Evolutionary conservation across 1,140 invertebrate genomes (phyloP).

Genomic region (Scaptomyza montana): DNA sequence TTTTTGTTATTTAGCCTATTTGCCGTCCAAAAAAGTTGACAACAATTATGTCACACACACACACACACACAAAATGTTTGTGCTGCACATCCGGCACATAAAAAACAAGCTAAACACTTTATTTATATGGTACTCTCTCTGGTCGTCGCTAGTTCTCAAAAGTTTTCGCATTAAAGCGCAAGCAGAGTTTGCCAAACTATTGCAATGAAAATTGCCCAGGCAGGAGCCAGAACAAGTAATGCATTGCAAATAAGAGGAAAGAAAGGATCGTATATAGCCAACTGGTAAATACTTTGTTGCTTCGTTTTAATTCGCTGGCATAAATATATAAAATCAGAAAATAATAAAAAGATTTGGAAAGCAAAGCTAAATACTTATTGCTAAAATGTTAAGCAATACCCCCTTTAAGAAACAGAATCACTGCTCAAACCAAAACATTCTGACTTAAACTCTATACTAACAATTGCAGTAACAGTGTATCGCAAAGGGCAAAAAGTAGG

Average conservation of each 20-base stretch:
- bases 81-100: conserved; percentile 43
- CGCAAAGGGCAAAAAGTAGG: conserved; percentile 10
- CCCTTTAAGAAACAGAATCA: no score
- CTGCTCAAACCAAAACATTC: no score
- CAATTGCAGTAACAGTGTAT: neutral
- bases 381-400: no score
- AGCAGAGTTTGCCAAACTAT: conserved; percentile 69
- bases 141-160: conserved; percentile 69
- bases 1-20: conserved; percentile 25
- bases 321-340: no score
- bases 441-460: no score
- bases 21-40: conserved; percentile 23
- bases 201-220: conserved; percentile 57
- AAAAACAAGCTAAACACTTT: conserved; percentile 75
- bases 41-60: conserved; percentile 62
- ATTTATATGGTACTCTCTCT: conserved; percentile 58
- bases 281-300: no score
- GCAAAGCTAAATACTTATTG: no score
- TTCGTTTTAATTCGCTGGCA: no score
- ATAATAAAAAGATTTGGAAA: no score
- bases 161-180: conserved; percentile 74
- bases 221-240: conserved; percentile 15
- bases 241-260: neutral
- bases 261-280: neutral
- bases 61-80: conserved; percentile 29